These are phyloP conservation scores for Dasyprocta punctata DNA, from an alignment of 2,113 vertebrate species.

Conservation along the genomic window DNA sequence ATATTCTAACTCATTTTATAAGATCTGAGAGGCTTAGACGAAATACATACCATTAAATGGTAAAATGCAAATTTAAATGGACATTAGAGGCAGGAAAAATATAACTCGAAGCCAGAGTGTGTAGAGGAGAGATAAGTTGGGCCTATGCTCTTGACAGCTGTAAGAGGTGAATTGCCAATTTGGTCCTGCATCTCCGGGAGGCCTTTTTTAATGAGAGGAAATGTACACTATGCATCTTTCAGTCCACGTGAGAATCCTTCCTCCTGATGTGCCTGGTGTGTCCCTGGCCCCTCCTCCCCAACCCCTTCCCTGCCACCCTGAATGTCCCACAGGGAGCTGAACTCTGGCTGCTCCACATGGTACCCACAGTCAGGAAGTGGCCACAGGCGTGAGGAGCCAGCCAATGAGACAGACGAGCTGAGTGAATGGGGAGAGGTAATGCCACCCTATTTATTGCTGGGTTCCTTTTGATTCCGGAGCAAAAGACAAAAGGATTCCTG, in stretches of 20 bases:
- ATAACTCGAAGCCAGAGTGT: neutral
- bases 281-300: neutral
- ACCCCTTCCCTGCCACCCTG: neutral
- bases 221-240: rapidly evolving
- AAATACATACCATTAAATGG: neutral
- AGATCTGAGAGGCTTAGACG: neutral
- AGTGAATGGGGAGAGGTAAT: rapidly evolving
- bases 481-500: neutral
- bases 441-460: neutral
- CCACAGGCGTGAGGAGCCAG: neutral
- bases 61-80: conserved; percentile 8
- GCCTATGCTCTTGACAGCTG: neutral
- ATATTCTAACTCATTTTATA: neutral
- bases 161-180: neutral
- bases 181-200: neutral
- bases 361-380: neutral
- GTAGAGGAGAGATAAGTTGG: neutral
- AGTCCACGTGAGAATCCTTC: neutral
- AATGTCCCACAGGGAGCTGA: neutral
- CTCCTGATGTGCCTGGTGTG: neutral
- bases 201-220: neutral
- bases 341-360: too few relatives aligned
- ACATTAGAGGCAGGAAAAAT: neutral
- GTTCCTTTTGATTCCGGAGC: neutral
- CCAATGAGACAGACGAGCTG: too few relatives aligned